phyloP scores from a whole-genome alignment of 2,888 invertebrate genomes.

The Hydropsyche betteni region DNA sequence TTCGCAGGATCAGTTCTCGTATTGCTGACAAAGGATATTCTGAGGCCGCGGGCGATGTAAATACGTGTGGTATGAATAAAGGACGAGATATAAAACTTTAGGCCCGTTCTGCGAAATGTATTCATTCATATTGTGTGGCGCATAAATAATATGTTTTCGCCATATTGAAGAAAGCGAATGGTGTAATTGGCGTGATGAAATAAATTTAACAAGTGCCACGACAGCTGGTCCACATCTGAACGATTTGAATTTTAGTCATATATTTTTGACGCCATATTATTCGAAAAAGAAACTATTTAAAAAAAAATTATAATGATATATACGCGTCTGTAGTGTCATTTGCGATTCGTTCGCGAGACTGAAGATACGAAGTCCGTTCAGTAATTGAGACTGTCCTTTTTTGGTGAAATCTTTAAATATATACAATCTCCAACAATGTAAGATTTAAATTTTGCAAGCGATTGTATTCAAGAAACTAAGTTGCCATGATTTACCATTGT shows the following conservation, averaged over 20 bases:
- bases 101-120: slow-evolving; percentile 20
- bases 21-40: slow-evolving; percentile 19
- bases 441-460: slow-evolving; percentile 12
- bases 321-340: too few relatives aligned
- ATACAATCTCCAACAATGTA: not conserved
- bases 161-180: slow-evolving; percentile 40
- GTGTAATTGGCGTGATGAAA: slow-evolving; percentile 50
- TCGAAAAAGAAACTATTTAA: too few relatives aligned
- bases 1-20: slow-evolving; percentile 24
- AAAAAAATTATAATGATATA: too few relatives aligned
- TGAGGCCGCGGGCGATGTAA: slow-evolving; percentile 24
- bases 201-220: slow-evolving; percentile 50
- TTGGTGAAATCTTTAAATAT: not conserved
- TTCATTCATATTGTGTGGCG: slow-evolving; percentile 33
- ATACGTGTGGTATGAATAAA: not conserved
- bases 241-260: not conserved
- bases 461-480: slow-evolving; percentile 9
- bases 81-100: slow-evolving; percentile 15
- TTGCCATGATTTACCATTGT: slow-evolving; percentile 14
- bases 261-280: not conserved
- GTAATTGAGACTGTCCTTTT: not conserved
- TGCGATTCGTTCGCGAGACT: too few relatives aligned
- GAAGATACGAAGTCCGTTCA: too few relatives aligned
- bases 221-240: slow-evolving; percentile 12
- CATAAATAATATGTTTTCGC: slow-evolving; percentile 37